Evolutionary conservation across 2,113 vertebrate species (phyloP).

Genomic region (Henicopernis longicauda): DNA sequence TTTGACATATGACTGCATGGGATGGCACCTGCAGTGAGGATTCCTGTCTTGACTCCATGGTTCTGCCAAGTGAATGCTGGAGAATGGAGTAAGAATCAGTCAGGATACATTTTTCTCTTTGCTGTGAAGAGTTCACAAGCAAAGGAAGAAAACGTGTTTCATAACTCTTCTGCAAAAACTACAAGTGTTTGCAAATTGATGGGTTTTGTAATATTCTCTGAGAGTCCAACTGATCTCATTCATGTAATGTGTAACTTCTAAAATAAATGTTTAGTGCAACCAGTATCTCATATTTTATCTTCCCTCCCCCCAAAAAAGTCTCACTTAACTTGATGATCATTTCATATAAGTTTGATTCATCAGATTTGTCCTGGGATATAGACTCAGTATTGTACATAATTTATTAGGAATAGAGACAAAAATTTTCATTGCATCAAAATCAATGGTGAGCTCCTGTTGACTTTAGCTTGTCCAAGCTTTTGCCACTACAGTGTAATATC

Average conservation of each 20-base stretch:
- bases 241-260: neutral
- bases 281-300: neutral
- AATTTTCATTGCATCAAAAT: neutral
- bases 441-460: neutral
- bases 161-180: neutral
- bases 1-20: neutral
- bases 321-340: neutral
- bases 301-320: rapidly evolving
- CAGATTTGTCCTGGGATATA: neutral
- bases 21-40: neutral
- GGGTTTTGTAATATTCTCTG: neutral
- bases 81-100: neutral
- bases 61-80: neutral
- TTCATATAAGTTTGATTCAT: neutral
- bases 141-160: neutral
- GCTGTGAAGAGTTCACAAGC: neutral
- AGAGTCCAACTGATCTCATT: neutral
- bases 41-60: neutral
- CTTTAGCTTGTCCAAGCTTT: neutral
- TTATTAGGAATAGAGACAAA: neutral
- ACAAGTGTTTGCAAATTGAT: neutral
- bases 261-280: neutral
- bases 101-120: neutral
- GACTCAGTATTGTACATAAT: neutral
- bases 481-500: neutral